These are phyloP conservation scores for human DNA, from an alignment of 2,113 vertebrate species.

Conservation along the genomic window GRCh38 chr14:83391001-83391500, in stretches of 20 bases:
- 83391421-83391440: not conserved
- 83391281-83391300: not conserved
- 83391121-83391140: not conserved
- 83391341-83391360: not conserved
- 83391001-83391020: too few species aligned
- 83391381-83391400: not conserved
- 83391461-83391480: not conserved
- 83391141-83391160: not conserved
- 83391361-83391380: not conserved
- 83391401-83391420: not conserved
- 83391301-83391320: not conserved
- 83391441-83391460: not conserved
- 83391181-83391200: not conserved
- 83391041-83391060: too few species aligned
- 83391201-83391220: not conserved
- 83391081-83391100: not conserved
- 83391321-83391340: not conserved
- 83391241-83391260: not conserved
- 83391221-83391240: not conserved
- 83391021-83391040: too few species aligned
- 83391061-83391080: not conserved
- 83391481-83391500: not conserved
- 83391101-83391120: not conserved
- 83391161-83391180: not conserved
- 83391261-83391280: not conserved